Evolutionary conservation across 2,888 invertebrate genomes (phyloP).

Genomic region (Nymphalis c-album): DNA sequence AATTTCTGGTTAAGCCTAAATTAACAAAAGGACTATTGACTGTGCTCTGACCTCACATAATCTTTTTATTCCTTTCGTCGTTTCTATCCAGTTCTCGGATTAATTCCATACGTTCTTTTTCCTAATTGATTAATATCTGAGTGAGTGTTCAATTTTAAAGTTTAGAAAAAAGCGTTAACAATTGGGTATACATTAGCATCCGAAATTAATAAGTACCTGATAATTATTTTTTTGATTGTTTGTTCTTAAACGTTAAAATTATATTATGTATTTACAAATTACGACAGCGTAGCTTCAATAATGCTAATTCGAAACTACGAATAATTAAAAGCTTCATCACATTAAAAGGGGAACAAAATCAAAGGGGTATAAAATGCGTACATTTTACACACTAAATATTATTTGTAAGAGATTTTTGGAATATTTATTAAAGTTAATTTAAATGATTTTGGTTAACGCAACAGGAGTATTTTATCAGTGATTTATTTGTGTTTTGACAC

Average conservation of each 20-base stretch:
- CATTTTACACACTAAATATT: no score
- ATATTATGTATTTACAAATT: no score
- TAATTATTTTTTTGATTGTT: no score
- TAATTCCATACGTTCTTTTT: not conserved
- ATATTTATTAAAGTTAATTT: not conserved
- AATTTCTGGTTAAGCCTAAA: slow-evolving; percentile 23
- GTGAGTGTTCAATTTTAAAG: not conserved
- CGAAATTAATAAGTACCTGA: no score
- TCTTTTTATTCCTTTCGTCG: slow-evolving; percentile 19
- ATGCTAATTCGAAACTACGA: no score
- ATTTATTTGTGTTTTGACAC: slow-evolving; percentile 3
- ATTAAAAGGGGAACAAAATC: no score
- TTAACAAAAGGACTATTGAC: slow-evolving; percentile 10
- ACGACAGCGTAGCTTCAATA: no score
- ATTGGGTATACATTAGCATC: no score
- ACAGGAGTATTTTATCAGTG: not conserved
- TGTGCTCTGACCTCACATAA: slow-evolving; percentile 13
- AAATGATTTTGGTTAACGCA: not conserved
- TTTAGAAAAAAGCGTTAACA: not conserved
- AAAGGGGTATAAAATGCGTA: no score
- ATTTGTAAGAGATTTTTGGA: not conserved
- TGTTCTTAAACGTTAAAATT: no score
- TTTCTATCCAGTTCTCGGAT: slow-evolving; percentile 20
- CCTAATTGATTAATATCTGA: not conserved
- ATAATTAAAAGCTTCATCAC: no score